A percentile compares a stretch with the other conserved stretches of the same genome.
phyloP scores from a whole-genome alignment of 2,113 vertebrate species.

The Noturus placidus region DNA sequence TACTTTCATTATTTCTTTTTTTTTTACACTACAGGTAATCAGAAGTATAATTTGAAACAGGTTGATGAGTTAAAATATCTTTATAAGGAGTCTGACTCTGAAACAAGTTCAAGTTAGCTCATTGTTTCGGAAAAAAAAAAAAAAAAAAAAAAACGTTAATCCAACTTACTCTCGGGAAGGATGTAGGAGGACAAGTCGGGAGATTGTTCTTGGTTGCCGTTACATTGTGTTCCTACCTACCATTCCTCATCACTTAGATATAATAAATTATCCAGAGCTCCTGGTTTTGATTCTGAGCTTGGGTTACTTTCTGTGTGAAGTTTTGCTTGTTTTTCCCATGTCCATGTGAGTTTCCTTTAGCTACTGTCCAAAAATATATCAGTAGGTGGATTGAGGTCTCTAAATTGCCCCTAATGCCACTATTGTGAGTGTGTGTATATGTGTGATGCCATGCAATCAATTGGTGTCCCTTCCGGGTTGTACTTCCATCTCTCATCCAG shows the following conservation, averaged over 20 bases:
- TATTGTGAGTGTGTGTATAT: too few relatives aligned
- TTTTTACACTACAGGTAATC: not conserved
- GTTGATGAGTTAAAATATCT: not conserved
- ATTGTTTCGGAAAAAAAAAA: not conserved
- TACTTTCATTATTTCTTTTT: not conserved
- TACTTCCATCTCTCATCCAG: not conserved
- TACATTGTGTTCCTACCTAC: not conserved
- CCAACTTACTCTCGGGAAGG: not conserved
- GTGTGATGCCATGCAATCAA: not conserved
- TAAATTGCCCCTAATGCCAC: not conserved
- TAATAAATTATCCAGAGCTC: not conserved
- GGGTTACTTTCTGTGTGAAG: not conserved
- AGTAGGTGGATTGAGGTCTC: not conserved
- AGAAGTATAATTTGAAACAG: not conserved
- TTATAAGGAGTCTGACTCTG: not conserved
- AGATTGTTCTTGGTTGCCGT: not conserved
- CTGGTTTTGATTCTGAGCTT: not conserved
- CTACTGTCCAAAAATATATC: not conserved
- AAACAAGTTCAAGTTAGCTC: not conserved
- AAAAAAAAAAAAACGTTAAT: not conserved
- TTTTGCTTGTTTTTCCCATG: not conserved
- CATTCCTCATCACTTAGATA: conserved; percentile 24
- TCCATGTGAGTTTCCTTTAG: not conserved
- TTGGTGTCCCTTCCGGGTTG: not conserved
- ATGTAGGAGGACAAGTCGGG: not conserved